Evolutionary conservation across 1,140 invertebrate species (phyloP).

Genomic region (Drosophila melanica): DNA sequence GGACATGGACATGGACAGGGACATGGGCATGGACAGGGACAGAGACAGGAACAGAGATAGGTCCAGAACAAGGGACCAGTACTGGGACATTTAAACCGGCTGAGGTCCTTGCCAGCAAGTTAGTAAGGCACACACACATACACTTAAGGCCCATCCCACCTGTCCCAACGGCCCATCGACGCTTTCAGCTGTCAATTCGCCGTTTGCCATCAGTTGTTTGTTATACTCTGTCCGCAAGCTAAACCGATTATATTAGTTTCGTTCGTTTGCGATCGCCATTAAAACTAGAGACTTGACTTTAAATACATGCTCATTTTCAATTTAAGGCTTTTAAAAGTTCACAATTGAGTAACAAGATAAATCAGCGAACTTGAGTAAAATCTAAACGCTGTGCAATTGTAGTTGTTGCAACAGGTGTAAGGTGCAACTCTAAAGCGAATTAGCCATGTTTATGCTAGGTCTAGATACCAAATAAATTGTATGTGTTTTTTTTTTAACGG

Average conservation of each 20-base stretch:
- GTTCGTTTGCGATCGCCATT: too few relatives aligned
- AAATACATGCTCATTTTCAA: too few relatives aligned
- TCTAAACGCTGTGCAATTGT: too few relatives aligned
- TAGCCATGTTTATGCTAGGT: too few relatives aligned
- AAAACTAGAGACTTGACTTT: too few relatives aligned
- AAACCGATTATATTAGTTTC: background rate
- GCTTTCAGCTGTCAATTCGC: constrained; percentile 16
- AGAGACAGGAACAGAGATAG: background rate
- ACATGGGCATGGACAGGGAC: constrained; percentile 20
- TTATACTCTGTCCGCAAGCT: constrained; percentile 1
- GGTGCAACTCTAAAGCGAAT: too few relatives aligned
- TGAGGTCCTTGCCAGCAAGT: constrained; percentile 12
- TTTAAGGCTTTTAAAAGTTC: too few relatives aligned
- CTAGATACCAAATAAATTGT: too few relatives aligned
- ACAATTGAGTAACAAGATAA: too few relatives aligned
- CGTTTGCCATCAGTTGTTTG: constrained; percentile 10
- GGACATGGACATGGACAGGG: constrained; percentile 1
- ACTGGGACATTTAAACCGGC: background rate
- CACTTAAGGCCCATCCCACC: constrained; percentile 1
- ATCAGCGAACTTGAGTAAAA: too few relatives aligned
- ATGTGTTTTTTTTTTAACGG: too few relatives aligned
- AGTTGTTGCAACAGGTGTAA: too few relatives aligned
- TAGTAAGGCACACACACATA: background rate
- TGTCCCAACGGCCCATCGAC: constrained; percentile 3
- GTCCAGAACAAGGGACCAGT: background rate